Percentiles rank a stretch among this genome's conserved stretches.
These are phyloP conservation scores for Drosophila subsilvestris DNA, from an alignment of 2,888 invertebrate genomes.

Conservation along the genomic window DNA sequence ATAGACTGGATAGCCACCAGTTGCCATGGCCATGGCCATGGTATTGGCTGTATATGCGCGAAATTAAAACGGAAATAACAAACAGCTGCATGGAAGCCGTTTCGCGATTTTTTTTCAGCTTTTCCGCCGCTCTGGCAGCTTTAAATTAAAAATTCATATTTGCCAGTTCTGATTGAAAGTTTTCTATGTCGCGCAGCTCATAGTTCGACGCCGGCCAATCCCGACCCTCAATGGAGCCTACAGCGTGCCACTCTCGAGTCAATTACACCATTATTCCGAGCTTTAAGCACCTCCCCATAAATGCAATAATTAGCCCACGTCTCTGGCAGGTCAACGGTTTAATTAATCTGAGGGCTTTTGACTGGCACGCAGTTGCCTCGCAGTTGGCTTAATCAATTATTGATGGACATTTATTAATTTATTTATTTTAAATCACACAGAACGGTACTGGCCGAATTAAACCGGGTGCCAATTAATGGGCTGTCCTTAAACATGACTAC, in stretches of 20 bases:
- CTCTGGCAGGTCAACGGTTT: conserved; percentile 8
- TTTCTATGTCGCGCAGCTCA: neutral
- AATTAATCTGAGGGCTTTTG: conserved; percentile 25
- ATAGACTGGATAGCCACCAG: conserved; percentile 4
- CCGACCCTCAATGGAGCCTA: neutral
- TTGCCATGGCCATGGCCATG: conserved; percentile 13
- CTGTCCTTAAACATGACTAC: conserved; percentile 47
- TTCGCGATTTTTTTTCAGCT: conserved; percentile 19
- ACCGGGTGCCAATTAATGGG: conserved; percentile 46
- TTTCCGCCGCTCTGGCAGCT: conserved; percentile 39
- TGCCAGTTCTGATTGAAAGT: conserved; percentile 49
- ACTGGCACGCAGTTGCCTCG: conserved; percentile 8
- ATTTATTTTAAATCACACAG: conserved; percentile 36
- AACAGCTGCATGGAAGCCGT: neutral
- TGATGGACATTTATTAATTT: conserved; percentile 39
- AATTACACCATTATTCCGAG: conserved; percentile 3
- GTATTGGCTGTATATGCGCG: no score
- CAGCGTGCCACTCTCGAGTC: neutral
- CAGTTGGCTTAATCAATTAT: conserved; percentile 29
- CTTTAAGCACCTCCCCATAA: conserved; percentile 6
- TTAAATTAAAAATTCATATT: conserved; percentile 52
- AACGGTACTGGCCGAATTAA: neutral
- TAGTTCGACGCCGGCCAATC: neutral
- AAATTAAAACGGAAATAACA: conserved; percentile 55
- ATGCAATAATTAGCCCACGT: conserved; percentile 39